phyloP scores from a whole-genome alignment of 2,888 invertebrate genomes.

The Endotricha flammealis region DNA sequence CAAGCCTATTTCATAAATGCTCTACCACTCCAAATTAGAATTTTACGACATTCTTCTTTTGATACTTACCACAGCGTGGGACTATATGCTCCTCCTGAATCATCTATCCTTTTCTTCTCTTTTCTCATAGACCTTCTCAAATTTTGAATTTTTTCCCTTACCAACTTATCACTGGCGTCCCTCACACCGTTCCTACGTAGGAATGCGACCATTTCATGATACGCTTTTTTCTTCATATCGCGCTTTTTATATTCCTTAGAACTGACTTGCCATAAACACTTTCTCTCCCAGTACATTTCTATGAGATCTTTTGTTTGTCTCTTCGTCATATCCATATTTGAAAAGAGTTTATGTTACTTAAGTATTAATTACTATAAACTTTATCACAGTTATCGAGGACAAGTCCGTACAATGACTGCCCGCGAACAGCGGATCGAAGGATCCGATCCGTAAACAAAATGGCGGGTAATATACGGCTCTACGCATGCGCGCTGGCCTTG shows the following conservation, averaged over 20 bases:
- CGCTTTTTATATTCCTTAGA: slow-evolving; percentile 13
- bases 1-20: too few relatives aligned
- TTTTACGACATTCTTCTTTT: too few relatives aligned
- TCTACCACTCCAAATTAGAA: too few relatives aligned
- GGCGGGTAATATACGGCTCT: slow-evolving; percentile 11
- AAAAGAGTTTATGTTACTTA: not conserved
- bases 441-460: slow-evolving; percentile 16
- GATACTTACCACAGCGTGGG: slow-evolving; percentile 13
- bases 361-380: too few relatives aligned
- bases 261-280: slow-evolving; percentile 15
- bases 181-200: slow-evolving; percentile 14
- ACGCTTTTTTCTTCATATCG: slow-evolving; percentile 13
- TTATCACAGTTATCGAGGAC: not conserved
- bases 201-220: slow-evolving; percentile 12
- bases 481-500: slow-evolving; percentile 15
- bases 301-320: slow-evolving; percentile 13
- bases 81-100: slow-evolving; percentile 12
- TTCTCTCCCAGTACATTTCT: slow-evolving; percentile 17
- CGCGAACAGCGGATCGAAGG: slow-evolving; percentile 8
- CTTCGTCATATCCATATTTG: slow-evolving; percentile 13
- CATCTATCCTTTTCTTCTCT: slow-evolving; percentile 13
- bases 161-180: slow-evolving; percentile 12
- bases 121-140: slow-evolving; percentile 16
- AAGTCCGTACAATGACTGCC: slow-evolving; percentile 4
- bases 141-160: slow-evolving; percentile 16